Conservation (phyloP, 1,140 invertebrate species). For the Formica selysi region DNA sequence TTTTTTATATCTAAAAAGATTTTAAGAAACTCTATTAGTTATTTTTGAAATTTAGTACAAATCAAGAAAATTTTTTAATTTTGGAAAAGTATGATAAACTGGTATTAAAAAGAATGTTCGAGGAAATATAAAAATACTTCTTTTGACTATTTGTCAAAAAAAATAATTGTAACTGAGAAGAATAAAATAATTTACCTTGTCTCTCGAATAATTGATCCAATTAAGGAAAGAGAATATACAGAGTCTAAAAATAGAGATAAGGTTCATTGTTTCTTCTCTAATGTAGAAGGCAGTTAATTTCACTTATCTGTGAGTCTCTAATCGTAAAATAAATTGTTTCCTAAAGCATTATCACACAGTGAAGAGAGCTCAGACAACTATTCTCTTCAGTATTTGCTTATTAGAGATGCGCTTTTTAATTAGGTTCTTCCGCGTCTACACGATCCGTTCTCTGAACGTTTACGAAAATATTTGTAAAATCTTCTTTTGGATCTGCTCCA, state of each 20-base stretch:
- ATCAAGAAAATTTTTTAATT: neutral
- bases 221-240: constrained; percentile 34
- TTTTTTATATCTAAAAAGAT: neutral
- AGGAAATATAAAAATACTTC: constrained; percentile 15
- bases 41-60: neutral
- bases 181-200: constrained; percentile 26
- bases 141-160: neutral
- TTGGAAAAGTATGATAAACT: neutral
- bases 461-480: constrained; percentile 27
- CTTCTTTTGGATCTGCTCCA: neutral
- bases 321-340: constrained; percentile 25
- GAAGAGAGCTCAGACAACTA: neutral
- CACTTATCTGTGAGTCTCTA: constrained; percentile 18
- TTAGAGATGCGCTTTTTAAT: constrained; percentile 22
- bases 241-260: neutral
- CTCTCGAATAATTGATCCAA: constrained; percentile 12
- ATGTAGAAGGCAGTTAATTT: constrained; percentile 11
- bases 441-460: neutral
- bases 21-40: neutral
- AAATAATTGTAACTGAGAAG: constrained; percentile 19
- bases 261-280: neutral
- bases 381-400: constrained; percentile 28
- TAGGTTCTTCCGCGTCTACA: constrained; percentile 1
- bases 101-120: neutral
- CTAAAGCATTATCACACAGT: neutral